Evolutionary conservation across 1,140 invertebrate genomes (phyloP), one percentile per base, ranked within the genome.

Genomic region (Elymnias hypermnestra): DNA sequence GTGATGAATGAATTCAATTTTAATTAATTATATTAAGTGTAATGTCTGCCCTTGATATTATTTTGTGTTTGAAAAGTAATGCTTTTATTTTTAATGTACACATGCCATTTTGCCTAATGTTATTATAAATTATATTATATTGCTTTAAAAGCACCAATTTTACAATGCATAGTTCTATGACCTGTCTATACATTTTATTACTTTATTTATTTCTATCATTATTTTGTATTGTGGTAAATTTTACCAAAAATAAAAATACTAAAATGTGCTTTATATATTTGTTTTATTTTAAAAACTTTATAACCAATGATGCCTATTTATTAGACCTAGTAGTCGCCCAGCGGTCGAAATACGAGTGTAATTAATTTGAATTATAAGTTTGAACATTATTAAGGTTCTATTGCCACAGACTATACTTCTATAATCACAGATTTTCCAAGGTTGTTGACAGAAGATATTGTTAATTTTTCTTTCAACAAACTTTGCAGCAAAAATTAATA

Each of bases 231-330:
- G 72, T 81, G 81, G 81, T 84, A 82, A 84, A 84, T 77, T 84
- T 81, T 84, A 84, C 81, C 81, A 82, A 84, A 84, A 84, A 84
- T 84, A 84, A 84, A 82, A 81, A 76, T 82, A 84, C 77, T 84
- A 84, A 84, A 84, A 82, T 84, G 74, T 82, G 81, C 77, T 84
- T 84, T 74, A 77, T 35, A 31, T 53, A 50, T 39, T 72, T 58
- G 70, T 84, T 76, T 83, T 53, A 76, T 74, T 77, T 63, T 8
- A n/a, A n/a, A n/a, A n/a, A 28, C n/a, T n/a, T n/a, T n/a, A n/a
- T n/a, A n/a, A n/a, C n/a, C n/a, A n/a, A n/a, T n/a, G n/a, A n/a
- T n/a, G n/a, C n/a, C n/a, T n/a, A n/a, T n/a, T n/a, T n/a, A n/a
- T n/a, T n/a, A n/a, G n/a, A n/a, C n/a, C n/a, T n/a, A n/a, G n/a